Evolutionary conservation across 1,140 invertebrate species (phyloP), one percentile per base, ranked within the genome.

Genomic region (Yoshiicerus persimilis): DNA sequence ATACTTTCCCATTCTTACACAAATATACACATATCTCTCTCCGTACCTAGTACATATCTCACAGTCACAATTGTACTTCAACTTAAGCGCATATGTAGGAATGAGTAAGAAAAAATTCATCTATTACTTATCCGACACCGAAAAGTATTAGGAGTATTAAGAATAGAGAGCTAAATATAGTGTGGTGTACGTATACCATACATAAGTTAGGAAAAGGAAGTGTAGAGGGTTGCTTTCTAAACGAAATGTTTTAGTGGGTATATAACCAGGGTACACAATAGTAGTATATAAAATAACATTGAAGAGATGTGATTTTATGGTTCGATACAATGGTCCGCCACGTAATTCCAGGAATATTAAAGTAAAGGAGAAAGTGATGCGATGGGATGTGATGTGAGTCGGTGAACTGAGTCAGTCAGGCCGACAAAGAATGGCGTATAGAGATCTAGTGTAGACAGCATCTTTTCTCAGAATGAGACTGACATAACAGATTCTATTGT

Each of bases 251-350:
- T n/a, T n/a, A n/a, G n/a, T n/a, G n/a, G n/a, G n/a, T n/a, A 56
- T 56, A n/a, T 47, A 20, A 11, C 4, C 8, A 56, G n/a, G 20
- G 47, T n/a, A 56, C 20, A 56, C 47, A 56, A 56, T 56, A 56
- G 47, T n/a, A 47, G 4, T 20, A 47, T 47, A 56, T 20, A 16
- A 56, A 16, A 20, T 16, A 4, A 56, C 16, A 56, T 13, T 4
- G 47, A n/a, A 16, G 30, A 80, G 32, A 80, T 80, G 34, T n/a
- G 75, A 80, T 80, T 80, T 80, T 80, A 80, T 80, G 75, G 75
- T 80, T 80, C 0, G 34, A n/a, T 80, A 80, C 75, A 80, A 80
- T 80, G 20, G 20, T 38, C 9, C 13, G 75, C 34, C 75, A 80
- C 75, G 75, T 80, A 80, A 80, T 80, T 80, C 75, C 32, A 34